Evolutionary conservation across 2,113 vertebrate species (phyloP).

Genomic region (Oreochromis aureus): DNA sequence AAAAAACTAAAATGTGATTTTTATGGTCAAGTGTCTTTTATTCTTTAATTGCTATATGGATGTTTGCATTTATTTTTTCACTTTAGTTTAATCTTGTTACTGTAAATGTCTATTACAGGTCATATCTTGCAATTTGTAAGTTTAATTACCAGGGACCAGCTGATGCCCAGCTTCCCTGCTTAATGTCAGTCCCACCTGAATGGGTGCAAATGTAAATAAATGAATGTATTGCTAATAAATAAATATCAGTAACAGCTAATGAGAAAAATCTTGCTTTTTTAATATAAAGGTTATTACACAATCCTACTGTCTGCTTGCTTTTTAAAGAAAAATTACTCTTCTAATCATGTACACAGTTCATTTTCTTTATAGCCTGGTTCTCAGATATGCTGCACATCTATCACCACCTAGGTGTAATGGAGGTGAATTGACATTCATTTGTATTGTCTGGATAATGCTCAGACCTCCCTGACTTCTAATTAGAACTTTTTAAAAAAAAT

Average conservation of each 20-base stretch:
- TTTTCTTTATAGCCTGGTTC: neutral
- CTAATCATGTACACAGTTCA: neutral
- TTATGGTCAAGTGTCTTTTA: neutral
- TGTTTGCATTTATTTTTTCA: neutral
- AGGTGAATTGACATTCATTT: neutral
- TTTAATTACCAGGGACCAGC: neutral
- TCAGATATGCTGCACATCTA: neutral
- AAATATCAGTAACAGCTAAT: neutral
- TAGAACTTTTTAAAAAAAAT: neutral
- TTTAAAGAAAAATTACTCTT: neutral
- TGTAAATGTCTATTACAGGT: neutral
- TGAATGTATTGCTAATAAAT: neutral
- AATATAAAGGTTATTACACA: neutral
- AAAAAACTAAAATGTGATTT: neutral
- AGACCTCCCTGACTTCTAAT: neutral
- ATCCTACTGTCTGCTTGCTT: neutral
- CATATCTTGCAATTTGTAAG: neutral
- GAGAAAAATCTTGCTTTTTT: neutral
- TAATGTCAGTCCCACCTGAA: neutral
- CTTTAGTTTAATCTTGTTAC: neutral
- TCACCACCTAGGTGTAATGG: neutral
- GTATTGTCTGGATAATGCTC: neutral
- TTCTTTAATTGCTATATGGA: neutral
- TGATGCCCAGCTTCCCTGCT: neutral
- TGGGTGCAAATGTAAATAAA: neutral